Evolutionary conservation across 2,113 vertebrate genomes (phyloP).

Genomic region (Cyphomyrus plagiostoma): DNA sequence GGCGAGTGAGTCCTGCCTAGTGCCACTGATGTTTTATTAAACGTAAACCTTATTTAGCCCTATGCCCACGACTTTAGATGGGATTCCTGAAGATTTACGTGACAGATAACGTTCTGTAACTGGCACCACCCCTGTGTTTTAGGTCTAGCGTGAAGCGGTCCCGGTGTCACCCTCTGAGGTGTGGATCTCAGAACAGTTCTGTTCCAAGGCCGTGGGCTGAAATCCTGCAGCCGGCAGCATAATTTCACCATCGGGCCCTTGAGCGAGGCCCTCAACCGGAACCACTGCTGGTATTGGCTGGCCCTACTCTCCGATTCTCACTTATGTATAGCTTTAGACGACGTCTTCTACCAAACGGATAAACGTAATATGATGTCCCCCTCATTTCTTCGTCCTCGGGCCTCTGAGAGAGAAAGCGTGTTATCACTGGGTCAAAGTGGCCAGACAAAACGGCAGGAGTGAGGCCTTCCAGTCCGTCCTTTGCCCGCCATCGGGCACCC

Average conservation of each 20-base stretch:
- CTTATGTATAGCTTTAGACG: neutral
- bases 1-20: neutral
- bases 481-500: neutral
- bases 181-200: neutral
- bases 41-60: neutral
- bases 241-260: neutral
- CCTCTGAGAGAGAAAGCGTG: too few species aligned
- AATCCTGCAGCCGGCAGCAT: neutral
- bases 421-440: neutral
- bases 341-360: too few species aligned
- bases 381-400: too few species aligned
- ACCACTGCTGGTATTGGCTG: neutral
- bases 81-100: neutral
- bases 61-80: neutral
- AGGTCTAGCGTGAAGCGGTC: neutral
- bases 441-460: neutral
- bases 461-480: neutral
- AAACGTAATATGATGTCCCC: too few species aligned
- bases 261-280: neutral
- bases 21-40: neutral
- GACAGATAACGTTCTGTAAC: neutral
- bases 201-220: neutral
- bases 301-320: neutral
- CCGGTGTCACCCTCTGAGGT: neutral
- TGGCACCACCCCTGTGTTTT: neutral